phyloP scores from a whole-genome alignment of 1,140 invertebrate genomes.

The Tetramorium parvispinum region DNA sequence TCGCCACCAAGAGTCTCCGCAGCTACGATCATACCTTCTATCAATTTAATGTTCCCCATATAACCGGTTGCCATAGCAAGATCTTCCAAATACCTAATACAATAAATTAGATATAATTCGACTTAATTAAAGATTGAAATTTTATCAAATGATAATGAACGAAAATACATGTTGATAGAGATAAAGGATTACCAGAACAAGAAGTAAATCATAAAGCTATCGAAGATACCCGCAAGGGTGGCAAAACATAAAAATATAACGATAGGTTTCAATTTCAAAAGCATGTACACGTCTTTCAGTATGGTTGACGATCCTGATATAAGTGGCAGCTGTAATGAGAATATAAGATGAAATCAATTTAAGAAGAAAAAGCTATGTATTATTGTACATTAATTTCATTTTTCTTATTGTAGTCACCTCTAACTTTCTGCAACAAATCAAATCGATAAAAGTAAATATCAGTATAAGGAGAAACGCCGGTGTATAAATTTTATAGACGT shows the following conservation, averaged over 20 bases:
- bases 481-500: slow-evolving; percentile 88
- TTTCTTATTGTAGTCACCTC: slow-evolving; percentile 81
- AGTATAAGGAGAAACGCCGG: slow-evolving; percentile 90
- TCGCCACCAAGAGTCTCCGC: slow-evolving; percentile 91
- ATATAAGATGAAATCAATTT: neutral
- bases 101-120: slow-evolving; percentile 25
- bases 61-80: slow-evolving; percentile 87
- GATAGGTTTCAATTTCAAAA: slow-evolving; percentile 88
- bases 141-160: neutral
- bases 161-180: neutral
- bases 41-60: slow-evolving; percentile 89
- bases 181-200: slow-evolving; percentile 89
- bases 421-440: slow-evolving; percentile 88
- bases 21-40: slow-evolving; percentile 91
- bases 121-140: neutral
- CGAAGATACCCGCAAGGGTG: slow-evolving; percentile 90
- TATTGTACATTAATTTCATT: neutral
- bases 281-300: slow-evolving; percentile 86
- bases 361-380: neutral
- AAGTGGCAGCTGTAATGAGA: slow-evolving; percentile 87
- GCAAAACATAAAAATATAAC: slow-evolving; percentile 90
- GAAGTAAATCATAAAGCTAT: slow-evolving; percentile 92
- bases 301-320: slow-evolving; percentile 89
- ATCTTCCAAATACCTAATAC: slow-evolving; percentile 90
- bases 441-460: slow-evolving; percentile 87